Evolutionary conservation across 37 sponge, comb jelly and placozoan species (phyloP), one percentile per base, ranked within the genome.

Genomic region (Chondrilla cf. caribensis): DNA sequence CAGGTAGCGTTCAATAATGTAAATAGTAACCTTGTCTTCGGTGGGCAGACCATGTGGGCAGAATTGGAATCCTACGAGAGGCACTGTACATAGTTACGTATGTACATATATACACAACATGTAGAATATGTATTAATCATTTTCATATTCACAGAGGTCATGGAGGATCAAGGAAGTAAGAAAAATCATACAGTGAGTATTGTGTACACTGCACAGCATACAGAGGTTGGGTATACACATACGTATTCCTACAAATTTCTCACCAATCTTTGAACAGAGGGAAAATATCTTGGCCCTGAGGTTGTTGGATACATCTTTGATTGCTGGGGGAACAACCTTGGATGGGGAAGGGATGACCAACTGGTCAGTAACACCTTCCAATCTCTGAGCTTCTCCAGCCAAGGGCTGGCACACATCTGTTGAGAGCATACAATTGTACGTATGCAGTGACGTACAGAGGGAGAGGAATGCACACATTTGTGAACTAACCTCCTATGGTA

Each of bases 251-350:
- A 57, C n/a, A 38, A 14, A 40, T 40, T 21, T 7, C 32, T 33
- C 18, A 86, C 94, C 97, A 35, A 98, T 84, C 71, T 90, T 91
- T 79, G 82, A 88, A 67, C 90, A 91, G 71, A 98, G 81, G 55
- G 93, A 86, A 70, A 91, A 98, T 8, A 98, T 92, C 86, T 95
- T 98, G 31, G 96, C 99, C 83, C 99, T 82, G 89, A 98, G 89
- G 85, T 98, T 98, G 43, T 92, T 97, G 31, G 86, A 87, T 14
- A 98, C 87, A 58, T 98, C 99, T 54, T 77, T 84, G 38, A 98
- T 86, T 47, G 93, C 87, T 43, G 93, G 90, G 11, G 86, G 80
- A n/a, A 79, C 54, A 3, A 36, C 75, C 5, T 31, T 60, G 28
- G 51, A 47, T 47, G 51, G 51, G 11, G 51, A 14, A 11, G 51